These are phyloP conservation scores for Pteromalus puparum DNA, from an alignment of 1,140 invertebrate species.

Conservation along the genomic window DNA sequence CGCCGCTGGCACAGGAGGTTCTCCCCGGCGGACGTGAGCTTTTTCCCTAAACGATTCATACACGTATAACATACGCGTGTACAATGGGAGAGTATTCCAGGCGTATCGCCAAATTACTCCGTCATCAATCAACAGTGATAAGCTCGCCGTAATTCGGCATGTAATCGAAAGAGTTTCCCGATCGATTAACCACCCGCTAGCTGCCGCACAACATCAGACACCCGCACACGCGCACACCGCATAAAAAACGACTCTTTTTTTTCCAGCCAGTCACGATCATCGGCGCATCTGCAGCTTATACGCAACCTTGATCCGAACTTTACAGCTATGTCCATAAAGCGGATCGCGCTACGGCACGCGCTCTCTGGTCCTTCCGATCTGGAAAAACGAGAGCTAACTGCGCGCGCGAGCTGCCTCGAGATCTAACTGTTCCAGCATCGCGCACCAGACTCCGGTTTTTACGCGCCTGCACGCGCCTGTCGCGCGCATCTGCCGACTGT, in stretches of 20 bases:
- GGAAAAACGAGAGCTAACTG: not conserved
- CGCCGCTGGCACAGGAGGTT: slow-evolving; percentile 18
- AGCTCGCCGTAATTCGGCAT: not conserved
- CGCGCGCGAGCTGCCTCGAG: not conserved
- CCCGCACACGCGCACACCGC: too few relatives aligned
- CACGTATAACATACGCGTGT: not conserved
- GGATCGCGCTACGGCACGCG: too few relatives aligned
- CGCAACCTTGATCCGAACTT: not conserved
- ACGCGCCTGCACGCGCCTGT: not conserved
- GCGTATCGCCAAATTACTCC: slow-evolving; percentile 29
- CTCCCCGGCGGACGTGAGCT: slow-evolving; percentile 32
- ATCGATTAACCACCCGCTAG: not conserved
- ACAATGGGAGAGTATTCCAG: not conserved
- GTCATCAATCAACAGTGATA: not conserved
- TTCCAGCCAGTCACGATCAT: slow-evolving; percentile 17
- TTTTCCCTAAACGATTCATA: slow-evolving; percentile 32
- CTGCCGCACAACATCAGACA: not conserved
- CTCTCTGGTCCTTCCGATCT: not conserved
- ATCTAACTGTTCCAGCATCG: slow-evolving; percentile 1
- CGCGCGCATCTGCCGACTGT: not conserved
- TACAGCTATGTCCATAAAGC: slow-evolving; percentile 24
- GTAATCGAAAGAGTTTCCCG: not conserved
- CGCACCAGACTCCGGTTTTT: not conserved
- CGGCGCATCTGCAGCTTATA: slow-evolving; percentile 13
- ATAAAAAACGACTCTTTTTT: slow-evolving; percentile 6